Evolutionary conservation across 2,888 invertebrate genomes (phyloP).

Genomic region (Myathropa florea): DNA sequence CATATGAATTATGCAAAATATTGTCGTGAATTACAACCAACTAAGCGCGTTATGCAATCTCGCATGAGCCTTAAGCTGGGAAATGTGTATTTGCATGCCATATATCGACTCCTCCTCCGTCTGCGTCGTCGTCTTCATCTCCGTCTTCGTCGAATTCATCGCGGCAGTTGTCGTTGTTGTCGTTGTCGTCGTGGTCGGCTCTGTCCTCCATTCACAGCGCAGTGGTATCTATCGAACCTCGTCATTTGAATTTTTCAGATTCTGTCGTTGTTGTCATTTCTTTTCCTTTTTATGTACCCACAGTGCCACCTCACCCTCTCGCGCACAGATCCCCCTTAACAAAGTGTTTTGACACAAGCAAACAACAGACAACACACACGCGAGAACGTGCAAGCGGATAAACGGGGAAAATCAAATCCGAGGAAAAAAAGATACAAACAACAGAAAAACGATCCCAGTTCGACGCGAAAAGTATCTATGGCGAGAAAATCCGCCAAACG

Average conservation of each 20-base stretch:
- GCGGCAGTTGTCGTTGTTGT: too few relatives aligned
- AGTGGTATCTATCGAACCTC: slow-evolving; percentile 50
- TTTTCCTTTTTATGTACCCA: slow-evolving; percentile 4
- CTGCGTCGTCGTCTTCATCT: neutral
- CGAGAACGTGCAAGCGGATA: slow-evolving; percentile 58
- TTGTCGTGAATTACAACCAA: slow-evolving; percentile 71
- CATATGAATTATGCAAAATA: slow-evolving; percentile 71
- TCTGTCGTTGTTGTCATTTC: slow-evolving; percentile 62
- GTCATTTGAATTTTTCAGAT: slow-evolving; percentile 71
- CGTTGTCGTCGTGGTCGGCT: neutral
- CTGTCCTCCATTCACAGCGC: neutral
- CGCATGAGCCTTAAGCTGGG: slow-evolving; percentile 70
- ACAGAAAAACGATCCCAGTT: slow-evolving; percentile 67
- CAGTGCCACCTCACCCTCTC: neutral
- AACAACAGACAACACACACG: slow-evolving; percentile 65
- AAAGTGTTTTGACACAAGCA: slow-evolving; percentile 69
- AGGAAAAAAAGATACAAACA: slow-evolving; percentile 56
- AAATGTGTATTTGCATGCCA: slow-evolving; percentile 69
- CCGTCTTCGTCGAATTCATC: neutral
- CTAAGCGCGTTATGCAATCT: slow-evolving; percentile 69
- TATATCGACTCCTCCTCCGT: slow-evolving; percentile 37
- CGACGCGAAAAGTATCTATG: slow-evolving; percentile 66
- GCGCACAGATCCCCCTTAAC: slow-evolving; percentile 29
- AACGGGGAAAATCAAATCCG: neutral
- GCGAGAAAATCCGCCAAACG: slow-evolving; percentile 71